Percentiles rank a stretch among this genome's conserved stretches.
phyloP scores from a whole-genome alignment of 2,113 vertebrate genomes.

The Rhegmatorhina hoffmannsi region DNA sequence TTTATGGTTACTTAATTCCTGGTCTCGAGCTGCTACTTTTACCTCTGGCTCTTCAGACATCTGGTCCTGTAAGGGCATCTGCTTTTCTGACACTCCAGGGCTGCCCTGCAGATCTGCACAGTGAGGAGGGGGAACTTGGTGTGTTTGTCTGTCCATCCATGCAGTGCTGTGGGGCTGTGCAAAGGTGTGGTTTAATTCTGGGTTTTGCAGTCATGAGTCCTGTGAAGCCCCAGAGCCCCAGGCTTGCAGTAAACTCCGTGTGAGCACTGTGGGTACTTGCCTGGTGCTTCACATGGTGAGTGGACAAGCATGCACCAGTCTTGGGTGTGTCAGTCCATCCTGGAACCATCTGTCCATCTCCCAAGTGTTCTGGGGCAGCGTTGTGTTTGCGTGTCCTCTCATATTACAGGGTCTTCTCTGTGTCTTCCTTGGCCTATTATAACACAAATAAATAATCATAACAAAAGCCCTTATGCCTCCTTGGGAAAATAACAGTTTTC shows the following conservation, averaged over 20 bases:
- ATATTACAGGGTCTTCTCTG: background rate
- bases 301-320: background rate
- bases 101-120: background rate
- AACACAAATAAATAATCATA: conserved; percentile 47
- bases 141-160: background rate
- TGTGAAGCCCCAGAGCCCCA: fast-evolving
- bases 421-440: background rate
- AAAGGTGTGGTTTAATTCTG: background rate
- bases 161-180: background rate
- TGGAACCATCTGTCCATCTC: background rate
- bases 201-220: fast-evolving
- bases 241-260: background rate
- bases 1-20: background rate
- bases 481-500: conserved; percentile 57
- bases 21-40: background rate
- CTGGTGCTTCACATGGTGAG: background rate
- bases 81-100: background rate
- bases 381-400: background rate
- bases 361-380: fast-evolving
- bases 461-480: conserved; percentile 48
- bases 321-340: background rate
- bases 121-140: fast-evolving
- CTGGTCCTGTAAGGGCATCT: background rate
- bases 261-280: background rate
- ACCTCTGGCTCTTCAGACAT: background rate